Evolutionary conservation across 2,797 vertebrate genomes (phyloP).

Genomic region (Parambassis ranga): DNA sequence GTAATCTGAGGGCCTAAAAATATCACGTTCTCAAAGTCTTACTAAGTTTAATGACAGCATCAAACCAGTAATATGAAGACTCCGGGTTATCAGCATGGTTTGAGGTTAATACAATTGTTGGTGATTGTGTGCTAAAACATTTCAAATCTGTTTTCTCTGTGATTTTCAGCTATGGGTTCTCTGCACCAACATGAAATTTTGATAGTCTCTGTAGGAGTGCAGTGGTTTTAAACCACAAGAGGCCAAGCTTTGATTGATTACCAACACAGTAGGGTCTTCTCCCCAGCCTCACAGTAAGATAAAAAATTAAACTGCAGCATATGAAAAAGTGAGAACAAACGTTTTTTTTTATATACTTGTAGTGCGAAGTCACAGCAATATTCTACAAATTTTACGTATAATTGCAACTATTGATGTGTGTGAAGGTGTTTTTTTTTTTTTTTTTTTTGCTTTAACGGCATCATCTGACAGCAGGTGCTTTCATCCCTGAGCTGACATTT

Average conservation of each 20-base stretch:
- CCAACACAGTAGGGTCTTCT: not conserved
- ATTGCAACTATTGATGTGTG: too few relatives aligned
- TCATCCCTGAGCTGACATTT: conserved; percentile 32
- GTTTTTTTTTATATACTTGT: not conserved
- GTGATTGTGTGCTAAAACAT: too few relatives aligned
- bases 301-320: not conserved
- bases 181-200: conserved; percentile 14
- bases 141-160: not conserved
- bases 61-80: not conserved
- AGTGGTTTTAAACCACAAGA: conserved; percentile 13
- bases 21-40: conserved; percentile 4
- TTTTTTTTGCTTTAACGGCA: not conserved
- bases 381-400: not conserved
- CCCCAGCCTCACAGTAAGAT: not conserved
- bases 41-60: too few relatives aligned
- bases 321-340: not conserved
- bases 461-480: conserved; percentile 11
- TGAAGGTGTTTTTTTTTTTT: not conserved
- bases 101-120: too few relatives aligned
- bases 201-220: not conserved
- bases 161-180: conserved; percentile 1
- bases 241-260: conserved; percentile 11
- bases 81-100: not conserved
- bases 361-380: not conserved
- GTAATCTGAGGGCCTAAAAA: conserved; percentile 34